Base-by-base conservation (phyloP, 1,140 invertebrate species). In the Panulirus ornatus region DNA sequence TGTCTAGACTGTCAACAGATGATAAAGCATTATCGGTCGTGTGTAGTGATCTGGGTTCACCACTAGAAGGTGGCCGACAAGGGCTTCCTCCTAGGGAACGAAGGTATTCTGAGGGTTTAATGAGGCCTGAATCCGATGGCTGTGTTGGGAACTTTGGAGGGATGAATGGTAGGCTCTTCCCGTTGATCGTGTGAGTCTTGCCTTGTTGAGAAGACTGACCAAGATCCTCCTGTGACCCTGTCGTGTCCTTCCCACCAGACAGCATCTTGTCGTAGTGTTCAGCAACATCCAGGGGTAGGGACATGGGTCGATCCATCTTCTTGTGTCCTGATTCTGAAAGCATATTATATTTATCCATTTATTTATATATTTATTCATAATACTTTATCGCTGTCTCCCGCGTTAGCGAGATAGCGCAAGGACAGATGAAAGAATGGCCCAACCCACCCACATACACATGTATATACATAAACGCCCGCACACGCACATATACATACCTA, bases 41-140 rank as follows among this genome's bases (percentile, higher is more conserved):
- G 11, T 30, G 58, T 30, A 34, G 42, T 51, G 83, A 51, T 75
- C 70, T 81, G 19, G 27, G 19, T 34, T 81, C 78, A 11, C 14
- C 78, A 36, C n/a, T 54, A 16, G 78, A 54, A 16, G 76, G 47
- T 0, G 47, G 42, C 3, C 42, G 27, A 38, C 34, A 63, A 27
- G 75, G 58, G 63, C 54, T 90, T 47, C 90, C 96, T 93, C 95
- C 95, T 93, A 98, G 97, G 93, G 96, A 97, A 92, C 96, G 96
- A 88, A 98, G 94, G 94, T 98, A 98, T 94, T 98, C 97, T 51
- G 97, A 97, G 63, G 97, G 97, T 93, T 98, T 98, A 93, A 98
- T 97, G 70, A 98, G 95, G 36, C 97, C 96, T 78, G 96, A 96
- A 92, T 96, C 95, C 58, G 93, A 92, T 90, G 95, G 92, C 78